Evolutionary conservation across 2,888 invertebrate genomes (phyloP), one percentile per base, ranked within the genome.

Genomic region (Cremastinae sp.): DNA sequence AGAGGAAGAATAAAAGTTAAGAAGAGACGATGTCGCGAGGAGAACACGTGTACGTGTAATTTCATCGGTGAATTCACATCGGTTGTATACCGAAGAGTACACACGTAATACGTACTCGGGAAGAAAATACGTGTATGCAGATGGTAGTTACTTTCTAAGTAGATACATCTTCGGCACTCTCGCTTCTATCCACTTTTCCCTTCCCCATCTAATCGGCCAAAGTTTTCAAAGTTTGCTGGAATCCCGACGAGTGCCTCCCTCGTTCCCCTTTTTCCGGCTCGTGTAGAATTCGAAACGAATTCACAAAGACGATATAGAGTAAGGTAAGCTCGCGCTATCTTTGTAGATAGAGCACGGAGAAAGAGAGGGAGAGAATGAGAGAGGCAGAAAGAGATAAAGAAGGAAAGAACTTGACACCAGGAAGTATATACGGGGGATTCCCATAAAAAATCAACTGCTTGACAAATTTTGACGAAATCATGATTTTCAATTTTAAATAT

Each of bases 241-340:
- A 41, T 28, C 49, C 62, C 56, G 39, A 9, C 18, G 49, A 28
- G 45, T 12, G 20, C 10, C 39, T n/a, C n/a, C n/a, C 3, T 1
- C n/a, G 9, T 18, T 45, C n/a, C 8, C 14, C 0, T 9, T 22
- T 28, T 28, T 28, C 28, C 28, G 28, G 22, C 20, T 55, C 59
- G 73, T 37, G 71, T 55, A 35, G 55, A 75, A 75, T 72, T 68
- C 53, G 45, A 76, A 75, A 62, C 58, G 64, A 72, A 69, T 76
- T 72, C 75, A 51, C 56, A 51, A 51, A 53, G 64, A 20, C 56
- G 37, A 47, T 45, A 16, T 41, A 28, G 8, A 41, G n/a, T 10
- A 9, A 4, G 10, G 10, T 20, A 58, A 3, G 22, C 39, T 64
- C 22, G 28, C 14, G 8, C 45, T 51, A 64, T 64, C 51, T 45